These are phyloP conservation scores for Ctena decussata DNA, from an alignment of 2,888 invertebrate species.

Conservation along the genomic window DNA sequence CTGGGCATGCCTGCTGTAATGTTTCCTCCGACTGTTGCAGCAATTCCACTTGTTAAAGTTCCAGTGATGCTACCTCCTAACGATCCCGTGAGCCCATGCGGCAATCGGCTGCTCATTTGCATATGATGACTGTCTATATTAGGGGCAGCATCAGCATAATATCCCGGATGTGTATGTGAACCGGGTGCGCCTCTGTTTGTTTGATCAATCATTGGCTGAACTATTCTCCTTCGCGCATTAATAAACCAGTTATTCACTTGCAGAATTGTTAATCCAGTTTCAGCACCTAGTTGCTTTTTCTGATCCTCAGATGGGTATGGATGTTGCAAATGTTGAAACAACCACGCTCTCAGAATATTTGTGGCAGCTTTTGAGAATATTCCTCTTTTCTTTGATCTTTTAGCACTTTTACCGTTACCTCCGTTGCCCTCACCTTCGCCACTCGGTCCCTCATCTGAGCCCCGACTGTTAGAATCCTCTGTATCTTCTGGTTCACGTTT, in stretches of 20 bases:
- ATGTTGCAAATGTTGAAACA: constrained; percentile 67
- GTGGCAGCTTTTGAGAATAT: constrained; percentile 69
- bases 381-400: constrained; percentile 63
- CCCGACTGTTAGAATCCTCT: constrained; percentile 49
- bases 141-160: constrained; percentile 51
- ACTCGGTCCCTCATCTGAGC: constrained; percentile 55
- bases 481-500: constrained; percentile 56
- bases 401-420: constrained; percentile 48
- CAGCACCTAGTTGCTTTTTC: constrained; percentile 65
- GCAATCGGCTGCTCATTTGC: constrained; percentile 27
- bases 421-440: constrained; percentile 33
- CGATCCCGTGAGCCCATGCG: constrained; percentile 25
- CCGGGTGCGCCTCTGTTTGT: constrained; percentile 65
- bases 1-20: constrained; percentile 48
- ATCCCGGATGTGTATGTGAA: constrained; percentile 56
- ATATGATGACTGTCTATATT: constrained; percentile 45
- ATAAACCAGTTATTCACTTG: constrained; percentile 71
- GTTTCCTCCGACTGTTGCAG: constrained; percentile 9
- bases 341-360: constrained; percentile 66
- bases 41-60: constrained; percentile 36
- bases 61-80: constrained; percentile 22
- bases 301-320: constrained; percentile 69
- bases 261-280: constrained; percentile 67
- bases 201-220: constrained; percentile 71
- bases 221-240: constrained; percentile 65